Evolutionary conservation across 2,113 vertebrate genomes (phyloP).

Genomic region (Noctilio leporinus): DNA sequence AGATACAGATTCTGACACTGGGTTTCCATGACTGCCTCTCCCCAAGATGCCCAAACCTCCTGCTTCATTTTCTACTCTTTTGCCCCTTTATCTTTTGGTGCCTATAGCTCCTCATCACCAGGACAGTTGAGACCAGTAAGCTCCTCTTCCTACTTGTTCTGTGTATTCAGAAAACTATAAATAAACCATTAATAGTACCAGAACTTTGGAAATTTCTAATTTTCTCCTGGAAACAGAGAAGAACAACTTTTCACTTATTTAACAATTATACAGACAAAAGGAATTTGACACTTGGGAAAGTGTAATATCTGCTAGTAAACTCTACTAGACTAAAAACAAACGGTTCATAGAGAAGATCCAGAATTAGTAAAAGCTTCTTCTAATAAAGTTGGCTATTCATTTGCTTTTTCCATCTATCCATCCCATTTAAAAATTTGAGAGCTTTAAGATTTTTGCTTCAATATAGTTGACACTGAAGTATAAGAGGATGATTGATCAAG

Average conservation of each 20-base stretch:
- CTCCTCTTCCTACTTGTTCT: background rate
- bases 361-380: background rate
- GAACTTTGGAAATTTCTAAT: background rate
- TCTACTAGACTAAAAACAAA: background rate
- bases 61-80: background rate
- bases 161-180: constrained; percentile 1
- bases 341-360: background rate
- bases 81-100: background rate
- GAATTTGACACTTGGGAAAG: background rate
- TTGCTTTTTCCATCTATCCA: background rate
- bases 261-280: background rate
- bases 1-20: background rate
- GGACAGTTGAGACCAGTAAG: background rate
- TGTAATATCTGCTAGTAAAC: background rate
- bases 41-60: too few relatives aligned
- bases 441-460: background rate
- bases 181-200: background rate
- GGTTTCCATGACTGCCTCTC: background rate
- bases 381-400: background rate
- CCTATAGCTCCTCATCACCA: background rate
- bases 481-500: background rate
- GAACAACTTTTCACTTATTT: background rate
- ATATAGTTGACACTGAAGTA: background rate
- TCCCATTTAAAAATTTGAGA: background rate
- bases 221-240: background rate